phyloP scores from a whole-genome alignment of 2,113 vertebrate species.

The Phycodurus eques region DNA sequence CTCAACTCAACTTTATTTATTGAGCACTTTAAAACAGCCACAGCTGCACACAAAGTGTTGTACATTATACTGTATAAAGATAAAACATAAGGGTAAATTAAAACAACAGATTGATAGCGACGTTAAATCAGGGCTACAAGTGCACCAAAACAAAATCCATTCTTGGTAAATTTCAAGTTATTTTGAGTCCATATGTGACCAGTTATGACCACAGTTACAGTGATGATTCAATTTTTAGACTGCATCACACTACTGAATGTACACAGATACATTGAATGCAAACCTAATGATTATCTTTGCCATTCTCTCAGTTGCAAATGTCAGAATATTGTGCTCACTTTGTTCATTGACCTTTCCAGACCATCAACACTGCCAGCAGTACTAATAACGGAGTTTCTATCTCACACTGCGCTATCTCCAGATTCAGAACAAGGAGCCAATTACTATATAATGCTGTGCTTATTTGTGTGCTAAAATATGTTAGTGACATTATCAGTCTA shows the following conservation, averaged over 20 bases:
- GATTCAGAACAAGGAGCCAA: slow-evolving; percentile 46
- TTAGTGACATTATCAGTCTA: slow-evolving; percentile 18
- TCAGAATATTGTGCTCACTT: slow-evolving; percentile 54
- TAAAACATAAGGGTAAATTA: no score
- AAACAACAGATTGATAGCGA: no score
- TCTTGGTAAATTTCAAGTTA: neutral
- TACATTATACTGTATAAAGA: no score
- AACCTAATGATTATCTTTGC: slow-evolving; percentile 52
- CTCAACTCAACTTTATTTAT: no score
- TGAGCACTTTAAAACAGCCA: no score
- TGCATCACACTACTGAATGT: neutral
- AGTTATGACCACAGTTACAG: neutral
- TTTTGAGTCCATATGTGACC: neutral
- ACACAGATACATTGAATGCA: neutral
- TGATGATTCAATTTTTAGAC: neutral
- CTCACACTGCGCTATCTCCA: slow-evolving; percentile 31
- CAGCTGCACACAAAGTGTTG: no score
- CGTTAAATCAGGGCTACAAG: neutral
- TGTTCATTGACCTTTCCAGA: slow-evolving; percentile 59
- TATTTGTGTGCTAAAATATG: slow-evolving; percentile 20
- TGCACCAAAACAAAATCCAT: neutral
- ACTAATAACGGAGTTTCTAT: slow-evolving; percentile 40
- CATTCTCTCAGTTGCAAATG: slow-evolving; percentile 49
- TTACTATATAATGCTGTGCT: slow-evolving; percentile 15
- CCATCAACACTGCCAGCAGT: slow-evolving; percentile 40